Evolutionary conservation across 2,113 vertebrate genomes (phyloP).

Genomic region (Ploceus nigricollis): DNA sequence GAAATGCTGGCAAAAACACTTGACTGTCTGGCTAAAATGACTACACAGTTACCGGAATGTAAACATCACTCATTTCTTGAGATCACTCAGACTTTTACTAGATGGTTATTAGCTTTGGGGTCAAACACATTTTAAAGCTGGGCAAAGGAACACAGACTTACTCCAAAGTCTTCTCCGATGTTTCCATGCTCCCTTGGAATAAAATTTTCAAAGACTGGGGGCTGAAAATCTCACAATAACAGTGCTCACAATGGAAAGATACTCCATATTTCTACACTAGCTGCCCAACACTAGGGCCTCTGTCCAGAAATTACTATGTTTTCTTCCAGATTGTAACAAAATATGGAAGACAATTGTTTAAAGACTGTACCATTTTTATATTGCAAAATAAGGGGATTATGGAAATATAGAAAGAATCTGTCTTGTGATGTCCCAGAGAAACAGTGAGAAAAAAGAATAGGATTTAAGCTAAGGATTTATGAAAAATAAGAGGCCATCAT

Average conservation of each 20-base stretch:
- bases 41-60: background rate
- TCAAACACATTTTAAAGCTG: background rate
- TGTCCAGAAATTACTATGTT: background rate
- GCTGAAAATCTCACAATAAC: background rate
- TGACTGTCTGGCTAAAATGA: background rate
- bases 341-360: background rate
- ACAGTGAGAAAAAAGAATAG: background rate
- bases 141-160: background rate
- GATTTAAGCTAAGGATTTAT: background rate
- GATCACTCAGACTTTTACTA: background rate
- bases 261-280: background rate
- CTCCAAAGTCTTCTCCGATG: background rate
- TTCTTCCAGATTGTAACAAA: background rate
- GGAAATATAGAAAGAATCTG: background rate
- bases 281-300: background rate
- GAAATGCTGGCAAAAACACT: background rate
- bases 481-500: background rate
- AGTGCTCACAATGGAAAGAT: background rate
- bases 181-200: background rate
- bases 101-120: background rate
- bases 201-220: background rate
- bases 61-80: background rate
- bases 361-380: background rate
- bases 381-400: background rate
- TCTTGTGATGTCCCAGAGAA: background rate